These are phyloP conservation scores for Protobothrops mucrosquamatus DNA, from an alignment of 2,113 vertebrate genomes.

Conservation along the genomic window DNA sequence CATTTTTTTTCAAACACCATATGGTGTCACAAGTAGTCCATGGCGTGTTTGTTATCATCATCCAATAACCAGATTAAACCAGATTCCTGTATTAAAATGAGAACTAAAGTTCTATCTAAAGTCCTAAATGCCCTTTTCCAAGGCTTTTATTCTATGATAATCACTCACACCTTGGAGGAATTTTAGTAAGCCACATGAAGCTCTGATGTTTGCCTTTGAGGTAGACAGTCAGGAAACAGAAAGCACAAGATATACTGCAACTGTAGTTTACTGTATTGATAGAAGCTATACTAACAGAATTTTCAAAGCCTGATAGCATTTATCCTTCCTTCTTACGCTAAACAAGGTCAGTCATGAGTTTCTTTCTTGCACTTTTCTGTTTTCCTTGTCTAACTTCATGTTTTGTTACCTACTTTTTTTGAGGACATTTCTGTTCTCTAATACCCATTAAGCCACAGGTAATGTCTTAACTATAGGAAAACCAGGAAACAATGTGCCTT, in stretches of 20 bases:
- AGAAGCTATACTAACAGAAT: not conserved
- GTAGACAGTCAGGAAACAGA: not conserved
- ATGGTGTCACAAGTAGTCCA: not conserved
- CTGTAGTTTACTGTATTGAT: not conserved
- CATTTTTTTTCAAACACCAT: not conserved
- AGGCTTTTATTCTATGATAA: not conserved
- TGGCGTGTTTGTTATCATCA: not conserved
- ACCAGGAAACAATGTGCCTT: not conserved
- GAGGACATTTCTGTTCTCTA: not conserved
- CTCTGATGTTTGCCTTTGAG: not conserved
- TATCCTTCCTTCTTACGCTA: not conserved
- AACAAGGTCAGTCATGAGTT: not conserved
- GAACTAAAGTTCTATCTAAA: not conserved
- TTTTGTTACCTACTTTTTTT: not conserved
- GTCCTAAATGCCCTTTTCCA: not conserved
- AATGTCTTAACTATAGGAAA: not conserved
- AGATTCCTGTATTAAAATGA: not conserved
- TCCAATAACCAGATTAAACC: not conserved
- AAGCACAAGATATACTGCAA: not conserved
- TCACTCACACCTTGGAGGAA: not conserved
- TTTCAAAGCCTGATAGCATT: not conserved
- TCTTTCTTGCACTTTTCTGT: not conserved
- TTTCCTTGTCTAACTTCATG: not conserved
- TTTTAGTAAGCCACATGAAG: not conserved
- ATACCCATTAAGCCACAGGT: not conserved